Conservation (phyloP, 2,797 vertebrate genomes). For the Calcarius lapponicus region DNA sequence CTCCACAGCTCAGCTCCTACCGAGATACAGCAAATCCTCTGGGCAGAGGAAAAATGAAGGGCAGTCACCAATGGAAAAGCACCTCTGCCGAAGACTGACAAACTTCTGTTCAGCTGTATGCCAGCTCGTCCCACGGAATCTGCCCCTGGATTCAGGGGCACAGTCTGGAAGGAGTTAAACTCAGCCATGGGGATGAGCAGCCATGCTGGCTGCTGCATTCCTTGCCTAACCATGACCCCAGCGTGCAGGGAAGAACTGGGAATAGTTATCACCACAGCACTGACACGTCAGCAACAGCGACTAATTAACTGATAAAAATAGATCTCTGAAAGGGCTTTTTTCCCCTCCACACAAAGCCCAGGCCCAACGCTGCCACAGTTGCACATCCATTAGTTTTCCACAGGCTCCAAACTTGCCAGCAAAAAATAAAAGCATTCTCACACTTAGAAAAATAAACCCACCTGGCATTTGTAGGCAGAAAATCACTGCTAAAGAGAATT, state of each 20-base stretch:
- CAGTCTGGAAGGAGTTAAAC: background rate
- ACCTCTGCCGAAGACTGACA: background rate
- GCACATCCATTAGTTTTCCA: background rate
- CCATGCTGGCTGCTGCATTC: background rate
- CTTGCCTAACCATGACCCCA: background rate
- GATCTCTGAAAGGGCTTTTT: constrained; percentile 1
- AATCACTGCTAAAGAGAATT: background rate
- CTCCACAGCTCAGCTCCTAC: background rate
- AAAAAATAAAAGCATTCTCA: background rate
- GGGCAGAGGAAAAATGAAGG: background rate
- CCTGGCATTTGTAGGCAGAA: accelerated
- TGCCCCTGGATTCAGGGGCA: background rate
- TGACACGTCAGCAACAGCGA: constrained; percentile 16
- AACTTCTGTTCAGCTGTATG: accelerated
- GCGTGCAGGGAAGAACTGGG: background rate
- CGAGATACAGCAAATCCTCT: accelerated
- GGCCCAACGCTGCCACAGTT: background rate
- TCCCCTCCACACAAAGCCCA: background rate
- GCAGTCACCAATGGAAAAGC: background rate
- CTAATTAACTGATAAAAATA: constrained; percentile 63
- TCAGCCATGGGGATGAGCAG: background rate
- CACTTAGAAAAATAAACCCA: background rate
- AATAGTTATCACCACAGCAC: background rate
- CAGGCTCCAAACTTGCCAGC: background rate
- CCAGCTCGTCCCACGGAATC: background rate